phyloP scores from a whole-genome alignment of 2,113 vertebrate species.

The Arvicanthis niloticus region DNA sequence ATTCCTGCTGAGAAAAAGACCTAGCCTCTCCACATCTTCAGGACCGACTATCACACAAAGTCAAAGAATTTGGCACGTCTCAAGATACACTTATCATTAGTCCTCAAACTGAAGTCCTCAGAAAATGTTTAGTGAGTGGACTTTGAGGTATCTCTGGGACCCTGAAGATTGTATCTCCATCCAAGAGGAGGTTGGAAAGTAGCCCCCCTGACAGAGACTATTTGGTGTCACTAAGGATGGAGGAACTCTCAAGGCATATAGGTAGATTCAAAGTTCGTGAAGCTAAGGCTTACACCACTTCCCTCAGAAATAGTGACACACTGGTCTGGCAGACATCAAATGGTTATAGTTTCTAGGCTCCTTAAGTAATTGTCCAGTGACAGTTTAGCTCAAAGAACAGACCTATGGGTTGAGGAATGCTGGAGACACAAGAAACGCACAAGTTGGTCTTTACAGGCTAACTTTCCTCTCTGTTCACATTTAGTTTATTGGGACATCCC shows the following conservation, averaged over 20 bases:
- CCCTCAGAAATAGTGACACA: background rate
- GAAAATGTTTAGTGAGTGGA: background rate
- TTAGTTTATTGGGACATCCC: background rate
- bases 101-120: background rate
- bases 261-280: background rate
- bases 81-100: background rate
- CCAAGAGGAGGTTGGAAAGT: background rate
- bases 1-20: background rate
- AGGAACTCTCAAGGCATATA: background rate
- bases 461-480: background rate
- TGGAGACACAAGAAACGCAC: background rate
- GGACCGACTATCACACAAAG: background rate
- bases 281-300: background rate
- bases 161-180: background rate
- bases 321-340: background rate
- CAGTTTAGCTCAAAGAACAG: background rate
- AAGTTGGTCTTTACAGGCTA: background rate
- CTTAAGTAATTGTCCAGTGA: too few species aligned
- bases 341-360: background rate
- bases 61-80: background rate
- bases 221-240: background rate
- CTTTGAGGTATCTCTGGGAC: background rate
- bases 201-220: background rate
- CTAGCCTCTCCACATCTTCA: background rate
- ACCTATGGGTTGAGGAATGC: background rate